These are phyloP conservation scores for Solenopsis invicta DNA, from an alignment of 1,140 invertebrate species.

Conservation along the genomic window DNA sequence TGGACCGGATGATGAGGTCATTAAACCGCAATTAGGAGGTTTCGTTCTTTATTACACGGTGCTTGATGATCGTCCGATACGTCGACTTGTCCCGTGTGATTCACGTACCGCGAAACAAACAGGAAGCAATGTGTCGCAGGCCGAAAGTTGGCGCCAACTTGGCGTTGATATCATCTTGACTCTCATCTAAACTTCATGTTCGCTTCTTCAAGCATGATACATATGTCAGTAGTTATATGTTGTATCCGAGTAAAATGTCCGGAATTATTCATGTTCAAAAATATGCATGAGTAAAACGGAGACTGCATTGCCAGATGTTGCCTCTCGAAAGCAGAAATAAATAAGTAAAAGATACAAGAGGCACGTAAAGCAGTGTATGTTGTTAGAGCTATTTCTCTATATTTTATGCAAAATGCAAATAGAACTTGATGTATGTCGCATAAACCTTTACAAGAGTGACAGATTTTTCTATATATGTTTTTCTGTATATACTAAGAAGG, in stretches of 20 bases:
- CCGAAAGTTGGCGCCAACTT: constrained; percentile 75
- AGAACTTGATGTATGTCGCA: neutral
- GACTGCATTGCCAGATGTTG: neutral
- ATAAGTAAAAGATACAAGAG: neutral
- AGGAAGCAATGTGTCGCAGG: constrained; percentile 75
- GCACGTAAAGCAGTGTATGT: neutral
- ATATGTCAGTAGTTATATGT: constrained; percentile 2
- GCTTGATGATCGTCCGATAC: constrained; percentile 51
- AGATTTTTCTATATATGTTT: neutral
- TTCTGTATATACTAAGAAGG: neutral
- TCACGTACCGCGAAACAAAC: constrained; percentile 67
- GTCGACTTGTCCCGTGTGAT: constrained; percentile 57
- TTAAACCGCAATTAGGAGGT: constrained; percentile 64
- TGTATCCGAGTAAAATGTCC: neutral
- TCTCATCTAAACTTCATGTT: constrained; percentile 56
- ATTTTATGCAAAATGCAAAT: neutral
- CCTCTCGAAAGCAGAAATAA: neutral
- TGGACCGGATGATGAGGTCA: constrained; percentile 29
- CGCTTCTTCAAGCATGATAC: constrained; percentile 48
- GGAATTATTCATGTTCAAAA: constrained; percentile 28
- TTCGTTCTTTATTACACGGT: constrained; percentile 29
- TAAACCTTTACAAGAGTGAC: neutral
- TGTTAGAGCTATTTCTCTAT: neutral
- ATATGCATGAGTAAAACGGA: neutral
- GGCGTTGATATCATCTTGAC: constrained; percentile 70